Evolutionary conservation across 2,113 vertebrate species (phyloP).

Genomic region (Meles meles): DNA sequence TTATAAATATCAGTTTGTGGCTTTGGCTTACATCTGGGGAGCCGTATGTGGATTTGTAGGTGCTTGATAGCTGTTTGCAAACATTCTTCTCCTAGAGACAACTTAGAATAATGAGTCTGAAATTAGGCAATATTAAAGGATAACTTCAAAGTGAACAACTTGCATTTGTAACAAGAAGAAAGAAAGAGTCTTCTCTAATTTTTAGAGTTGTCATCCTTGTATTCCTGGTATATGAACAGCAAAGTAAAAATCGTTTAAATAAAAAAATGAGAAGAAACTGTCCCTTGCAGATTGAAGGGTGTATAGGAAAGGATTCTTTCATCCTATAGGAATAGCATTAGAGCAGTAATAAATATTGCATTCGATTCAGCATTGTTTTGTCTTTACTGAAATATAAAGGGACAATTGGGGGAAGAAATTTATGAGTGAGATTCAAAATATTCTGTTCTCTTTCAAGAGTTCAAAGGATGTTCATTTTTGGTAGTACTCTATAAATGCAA

Average conservation of each 20-base stretch:
- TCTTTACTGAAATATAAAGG: background rate
- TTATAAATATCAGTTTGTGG: slow-evolving; percentile 39
- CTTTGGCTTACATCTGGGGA: background rate
- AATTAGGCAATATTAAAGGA: slow-evolving; percentile 9
- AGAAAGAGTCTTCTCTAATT: background rate
- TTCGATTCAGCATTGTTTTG: background rate
- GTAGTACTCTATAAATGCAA: background rate
- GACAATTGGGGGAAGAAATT: background rate
- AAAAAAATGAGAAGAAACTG: background rate
- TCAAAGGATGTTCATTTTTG: background rate
- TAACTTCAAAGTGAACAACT: background rate
- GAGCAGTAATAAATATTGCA: background rate
- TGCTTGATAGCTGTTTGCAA: slow-evolving; percentile 34
- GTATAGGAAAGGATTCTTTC: background rate
- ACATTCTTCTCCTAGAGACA: background rate
- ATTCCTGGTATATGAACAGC: background rate
- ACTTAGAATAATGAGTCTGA: background rate
- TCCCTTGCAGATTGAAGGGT: background rate
- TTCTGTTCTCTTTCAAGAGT: background rate
- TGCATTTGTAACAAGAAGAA: background rate
- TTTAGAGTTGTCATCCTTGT: background rate
- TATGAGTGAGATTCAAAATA: background rate
- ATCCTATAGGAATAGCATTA: background rate
- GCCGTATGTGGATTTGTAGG: background rate
- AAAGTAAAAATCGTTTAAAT: background rate